Conservation (phyloP, 2,797 vertebrate genomes). For the Gymnothorax reevesii region DNA sequence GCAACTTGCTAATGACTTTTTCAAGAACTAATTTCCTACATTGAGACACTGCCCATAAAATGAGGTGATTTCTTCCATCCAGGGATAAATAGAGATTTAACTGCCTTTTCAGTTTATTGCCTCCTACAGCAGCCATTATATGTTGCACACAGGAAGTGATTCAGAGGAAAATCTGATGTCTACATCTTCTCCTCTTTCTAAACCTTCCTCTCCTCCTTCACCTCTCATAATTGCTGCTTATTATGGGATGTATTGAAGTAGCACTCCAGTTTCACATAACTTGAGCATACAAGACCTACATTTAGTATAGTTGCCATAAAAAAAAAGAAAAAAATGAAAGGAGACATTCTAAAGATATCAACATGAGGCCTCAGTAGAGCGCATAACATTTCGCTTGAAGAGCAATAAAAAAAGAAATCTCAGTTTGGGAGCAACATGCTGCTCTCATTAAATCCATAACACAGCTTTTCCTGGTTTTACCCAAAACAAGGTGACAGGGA, state of each 20-base stretch:
- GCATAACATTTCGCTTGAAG: conserved; percentile 19
- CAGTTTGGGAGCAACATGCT: conserved; percentile 13
- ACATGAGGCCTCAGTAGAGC: conserved; percentile 39
- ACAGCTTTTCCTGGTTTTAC: conserved; percentile 20
- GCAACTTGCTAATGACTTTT: conserved; percentile 77
- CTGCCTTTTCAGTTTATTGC: conserved; percentile 71
- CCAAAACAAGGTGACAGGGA: conserved; percentile 45
- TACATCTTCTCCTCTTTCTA: conserved; percentile 38
- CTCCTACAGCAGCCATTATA: conserved; percentile 60
- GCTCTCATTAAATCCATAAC: conserved; percentile 32
- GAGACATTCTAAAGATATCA: conserved; percentile 34
- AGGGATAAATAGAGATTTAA: conserved; percentile 78
- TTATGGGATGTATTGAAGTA: conserved; percentile 24
- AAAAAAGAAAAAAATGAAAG: conserved; percentile 34
- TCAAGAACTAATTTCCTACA: conserved; percentile 76
- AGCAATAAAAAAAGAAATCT: neutral
- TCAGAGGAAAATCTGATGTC: conserved; percentile 47
- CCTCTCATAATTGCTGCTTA: conserved; percentile 36
- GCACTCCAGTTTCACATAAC: neutral
- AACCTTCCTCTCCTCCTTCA: conserved; percentile 37
- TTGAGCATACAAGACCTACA: conserved; percentile 32
- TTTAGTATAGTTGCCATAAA: neutral
- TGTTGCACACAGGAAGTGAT: conserved; percentile 57
- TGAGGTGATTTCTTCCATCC: conserved; percentile 68
- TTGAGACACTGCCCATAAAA: conserved; percentile 70